Evolutionary conservation across 2,888 invertebrate genomes (phyloP), one percentile per base, ranked within the genome.

Genomic region (Sclerodermus sp.): DNA sequence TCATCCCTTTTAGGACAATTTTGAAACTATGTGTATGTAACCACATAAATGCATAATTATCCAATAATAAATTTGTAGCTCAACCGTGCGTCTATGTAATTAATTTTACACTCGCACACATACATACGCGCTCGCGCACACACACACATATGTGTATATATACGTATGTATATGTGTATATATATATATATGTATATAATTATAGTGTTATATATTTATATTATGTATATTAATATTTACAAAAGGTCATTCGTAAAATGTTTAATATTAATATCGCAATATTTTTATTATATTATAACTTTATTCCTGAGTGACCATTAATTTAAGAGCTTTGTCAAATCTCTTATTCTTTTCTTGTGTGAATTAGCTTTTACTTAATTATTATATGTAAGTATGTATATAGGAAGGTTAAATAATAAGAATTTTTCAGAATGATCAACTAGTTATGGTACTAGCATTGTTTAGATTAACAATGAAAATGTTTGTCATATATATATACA

Each of bases 271-370:
- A 62, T 67, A 71, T 72, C 68, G 66, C 61, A 64, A 68, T n/a
- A n/a, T 60, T 62, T 55, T 67, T 65, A 64, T 62, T 67, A 61
- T 48, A 59, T 62, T 63, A 55, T 65, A 66, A 68, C 60, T 56
- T 67, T 66, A 67, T 70, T 72, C 71, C 69, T 73, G 73, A 72
- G 73, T 69, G 66, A 67, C 66, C 68, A 23, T 23, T 23, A n/a
- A n/a, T n/a, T n/a, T 8, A 23, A 23, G 23, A 5, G 23, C 3
- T 23, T 23, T 23, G 4, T 23, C n/a, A n/a, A n/a, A n/a, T n/a
- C n/a, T n/a, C n/a, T n/a, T n/a, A n/a, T n/a, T n/a, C n/a, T n/a
- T n/a, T n/a, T n/a, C n/a, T n/a, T n/a, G n/a, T n/a, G n/a, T n/a
- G n/a, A n/a, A n/a, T n/a, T n/a, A n/a, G n/a, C n/a, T n/a, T n/a